Base-by-base conservation (phyloP, 2,113 vertebrate genomes). In the Orientallactaga bullata region DNA sequence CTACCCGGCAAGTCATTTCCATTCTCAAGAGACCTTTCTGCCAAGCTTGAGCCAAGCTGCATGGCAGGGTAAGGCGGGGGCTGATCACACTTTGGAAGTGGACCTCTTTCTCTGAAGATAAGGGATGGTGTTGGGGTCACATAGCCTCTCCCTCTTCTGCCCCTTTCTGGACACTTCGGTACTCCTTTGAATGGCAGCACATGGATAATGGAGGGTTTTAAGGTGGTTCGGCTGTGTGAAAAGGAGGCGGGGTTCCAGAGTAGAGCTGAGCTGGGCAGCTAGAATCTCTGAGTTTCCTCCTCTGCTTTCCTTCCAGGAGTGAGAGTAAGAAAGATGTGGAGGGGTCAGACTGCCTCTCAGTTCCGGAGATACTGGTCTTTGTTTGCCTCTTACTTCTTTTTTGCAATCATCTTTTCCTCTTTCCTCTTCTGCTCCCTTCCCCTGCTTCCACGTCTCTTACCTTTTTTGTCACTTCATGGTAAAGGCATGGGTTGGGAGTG, bases 41-140 rank as follows among this genome's bases (percentile, higher is more conserved):
- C 77, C 47, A 51, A 55, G 24, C 79, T 61, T 58, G 78, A 88
- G 60, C 69, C 80, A 85, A 94, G 85, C 79, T 93, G 35, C 85
- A 79, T 66, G 76, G 55, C 95, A 87, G 84, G 68, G 68, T 77
- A 78, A 91, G 63, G 63, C 55, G 0, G 30, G 42, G 47, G 24
- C 55, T 96, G 58, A 21, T 86, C 89, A 58, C 18, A 78, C 51
- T 76, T 91, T 21, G 55, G 91, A 93, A 96, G 88, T 90, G 78
- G 65, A 83, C 74, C 76, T 84, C 93, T 94, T 65, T 58, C 93
- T 95, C 93, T 91, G 51, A 91, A 86, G 81, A 93, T 94, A 84
- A 93, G 68, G 88, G 68, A 81, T n/a, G 61, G 55, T 83, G 55
- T 89, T 74, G 12, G 89, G 65, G 85, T 76, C 73, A 86, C 20